A percentile compares a stretch with the other conserved stretches of the same genome.
Conservation (phyloP, 2,797 vertebrate genomes). For the Dromococcyx pavoninus region DNA sequence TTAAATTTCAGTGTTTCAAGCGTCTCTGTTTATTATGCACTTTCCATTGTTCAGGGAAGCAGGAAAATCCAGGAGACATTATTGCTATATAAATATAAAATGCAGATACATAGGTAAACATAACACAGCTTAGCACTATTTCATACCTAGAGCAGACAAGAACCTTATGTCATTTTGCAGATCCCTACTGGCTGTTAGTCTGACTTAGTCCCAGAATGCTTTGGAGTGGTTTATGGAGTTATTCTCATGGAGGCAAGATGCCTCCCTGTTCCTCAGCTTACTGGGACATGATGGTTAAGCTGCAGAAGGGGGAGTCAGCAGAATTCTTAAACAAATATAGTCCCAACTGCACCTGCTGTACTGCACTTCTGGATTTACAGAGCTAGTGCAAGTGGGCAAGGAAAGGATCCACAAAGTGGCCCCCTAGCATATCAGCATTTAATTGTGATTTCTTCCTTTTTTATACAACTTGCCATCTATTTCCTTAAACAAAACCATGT, state of each 20-base stretch:
- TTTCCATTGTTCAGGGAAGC: background rate
- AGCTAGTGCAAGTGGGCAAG: background rate
- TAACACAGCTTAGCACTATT: background rate
- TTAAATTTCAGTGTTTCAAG: background rate
- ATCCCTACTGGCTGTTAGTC: background rate
- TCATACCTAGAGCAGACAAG: background rate
- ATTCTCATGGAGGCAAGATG: background rate
- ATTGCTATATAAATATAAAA: background rate
- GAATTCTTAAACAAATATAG: background rate
- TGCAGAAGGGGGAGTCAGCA: background rate
- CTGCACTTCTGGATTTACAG: background rate
- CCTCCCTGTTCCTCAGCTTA: fast-evolving
- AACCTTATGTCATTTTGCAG: background rate
- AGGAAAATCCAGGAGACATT: background rate
- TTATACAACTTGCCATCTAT: background rate
- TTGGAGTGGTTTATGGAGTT: background rate
- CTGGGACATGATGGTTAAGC: background rate
- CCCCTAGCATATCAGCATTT: background rate
- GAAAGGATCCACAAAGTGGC: background rate
- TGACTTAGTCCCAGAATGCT: background rate
- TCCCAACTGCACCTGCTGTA: background rate
- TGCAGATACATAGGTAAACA: background rate
- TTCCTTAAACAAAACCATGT: constrained; percentile 8
- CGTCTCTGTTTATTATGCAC: background rate
- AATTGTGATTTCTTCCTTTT: constrained; percentile 12